Percentiles rank a stretch among this genome's conserved stretches.
Conservation (phyloP, 2,888 invertebrate species). For the Danaus chrysippus region DNA sequence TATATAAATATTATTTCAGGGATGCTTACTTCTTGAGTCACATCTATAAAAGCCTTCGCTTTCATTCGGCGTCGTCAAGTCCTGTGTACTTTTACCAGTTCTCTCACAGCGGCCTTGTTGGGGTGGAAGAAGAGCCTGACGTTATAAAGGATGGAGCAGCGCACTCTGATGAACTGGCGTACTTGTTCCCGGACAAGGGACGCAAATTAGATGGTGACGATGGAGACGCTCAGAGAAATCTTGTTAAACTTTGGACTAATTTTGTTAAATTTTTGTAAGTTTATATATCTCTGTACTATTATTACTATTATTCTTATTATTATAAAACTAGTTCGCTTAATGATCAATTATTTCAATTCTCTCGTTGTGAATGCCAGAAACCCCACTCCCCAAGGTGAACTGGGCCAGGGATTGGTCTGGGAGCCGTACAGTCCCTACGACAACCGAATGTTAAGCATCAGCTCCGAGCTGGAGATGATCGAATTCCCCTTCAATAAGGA, state of each 20-base stretch:
- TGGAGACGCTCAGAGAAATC: slow-evolving; percentile 45
- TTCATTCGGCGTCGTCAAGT: slow-evolving; percentile 43
- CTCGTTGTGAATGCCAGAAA: slow-evolving; percentile 38
- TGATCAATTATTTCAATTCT: too few relatives aligned
- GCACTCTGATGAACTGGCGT: slow-evolving; percentile 65
- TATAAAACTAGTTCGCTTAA: too few relatives aligned
- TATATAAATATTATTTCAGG: slow-evolving; percentile 39
- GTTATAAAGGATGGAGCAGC: slow-evolving; percentile 58
- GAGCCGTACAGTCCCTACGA: slow-evolving; percentile 41
- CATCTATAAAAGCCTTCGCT: slow-evolving; percentile 53
- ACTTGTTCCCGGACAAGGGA: slow-evolving; percentile 50
- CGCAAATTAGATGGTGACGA: slow-evolving; percentile 48
- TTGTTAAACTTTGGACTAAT: slow-evolving; percentile 60
- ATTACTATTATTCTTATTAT: too few relatives aligned
- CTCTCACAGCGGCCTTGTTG: slow-evolving; percentile 49
- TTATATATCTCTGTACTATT: background rate
- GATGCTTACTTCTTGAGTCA: slow-evolving; percentile 65
- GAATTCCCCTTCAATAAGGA: slow-evolving; percentile 46
- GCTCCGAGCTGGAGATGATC: slow-evolving; percentile 47
- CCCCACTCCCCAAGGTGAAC: slow-evolving; percentile 40
- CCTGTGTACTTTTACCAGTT: slow-evolving; percentile 65
- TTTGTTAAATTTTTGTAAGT: slow-evolving; percentile 68
- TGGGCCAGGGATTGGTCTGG: slow-evolving; percentile 40
- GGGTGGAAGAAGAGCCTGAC: slow-evolving; percentile 50
- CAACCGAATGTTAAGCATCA: slow-evolving; percentile 53